Percentiles rank a stretch among this genome's conserved stretches.
Conservation (phyloP, 2,113 vertebrate species). For the Pelvicachromis taeniatus region DNA sequence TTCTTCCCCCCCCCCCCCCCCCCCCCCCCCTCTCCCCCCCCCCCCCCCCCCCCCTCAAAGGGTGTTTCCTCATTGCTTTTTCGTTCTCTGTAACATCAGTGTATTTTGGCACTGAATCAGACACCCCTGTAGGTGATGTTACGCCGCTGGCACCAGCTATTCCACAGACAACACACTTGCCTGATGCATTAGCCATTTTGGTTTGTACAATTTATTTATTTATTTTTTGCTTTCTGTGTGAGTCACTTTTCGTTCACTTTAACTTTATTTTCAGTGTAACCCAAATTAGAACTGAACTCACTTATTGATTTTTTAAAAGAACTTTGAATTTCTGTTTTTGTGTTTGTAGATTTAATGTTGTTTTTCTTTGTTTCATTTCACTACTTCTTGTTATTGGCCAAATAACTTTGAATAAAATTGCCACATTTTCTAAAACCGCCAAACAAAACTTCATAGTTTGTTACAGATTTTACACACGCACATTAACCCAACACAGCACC, state of each 20-base stretch:
- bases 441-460: not conserved
- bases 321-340: not conserved
- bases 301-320: not conserved
- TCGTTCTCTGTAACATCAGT: slow-evolving; percentile 40
- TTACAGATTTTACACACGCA: not conserved
- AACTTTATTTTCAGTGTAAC: not conserved
- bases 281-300: not conserved
- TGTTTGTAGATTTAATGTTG: not conserved
- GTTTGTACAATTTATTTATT: not conserved
- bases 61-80: slow-evolving; percentile 34
- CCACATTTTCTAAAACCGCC: not conserved
- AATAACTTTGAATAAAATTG: not conserved
- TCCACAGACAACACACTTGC: slow-evolving; percentile 32
- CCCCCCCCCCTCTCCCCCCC: not conserved
- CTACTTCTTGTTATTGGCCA: not conserved
- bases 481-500: not conserved
- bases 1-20: slow-evolving; percentile 4
- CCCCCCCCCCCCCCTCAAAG: not conserved
- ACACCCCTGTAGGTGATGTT: slow-evolving; percentile 55
- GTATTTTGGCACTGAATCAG: slow-evolving; percentile 58
- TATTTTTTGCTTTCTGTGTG: not conserved
- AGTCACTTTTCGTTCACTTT: not conserved
- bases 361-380: not conserved
- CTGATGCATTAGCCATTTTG: not conserved
- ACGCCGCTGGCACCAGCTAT: slow-evolving; percentile 41